Evolutionary conservation across 2,797 vertebrate genomes (phyloP).

Genomic region (Pygocentrus nattereri): DNA sequence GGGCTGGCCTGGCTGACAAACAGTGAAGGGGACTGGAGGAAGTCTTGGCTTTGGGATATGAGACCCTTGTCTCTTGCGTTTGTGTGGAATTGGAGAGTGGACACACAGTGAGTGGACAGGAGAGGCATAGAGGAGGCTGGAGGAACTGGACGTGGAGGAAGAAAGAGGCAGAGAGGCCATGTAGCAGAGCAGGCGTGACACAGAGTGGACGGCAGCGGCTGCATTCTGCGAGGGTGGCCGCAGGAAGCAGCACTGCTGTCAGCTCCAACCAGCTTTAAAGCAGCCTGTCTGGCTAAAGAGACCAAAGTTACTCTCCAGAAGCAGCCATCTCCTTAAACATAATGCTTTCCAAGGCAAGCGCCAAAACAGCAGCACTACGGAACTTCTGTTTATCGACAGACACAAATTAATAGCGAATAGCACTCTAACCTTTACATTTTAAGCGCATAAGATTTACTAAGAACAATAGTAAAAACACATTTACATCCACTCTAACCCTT

Average conservation of each 20-base stretch:
- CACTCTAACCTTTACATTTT: constrained; percentile 11
- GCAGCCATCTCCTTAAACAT: constrained; percentile 22
- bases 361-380: not conserved
- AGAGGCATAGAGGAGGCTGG: constrained; percentile 54
- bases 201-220: constrained; percentile 63
- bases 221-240: constrained; percentile 72
- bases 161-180: constrained; percentile 49
- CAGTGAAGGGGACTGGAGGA: constrained; percentile 40
- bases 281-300: constrained; percentile 63
- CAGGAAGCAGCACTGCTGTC: constrained; percentile 77
- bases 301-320: constrained; percentile 52
- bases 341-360: constrained; percentile 2
- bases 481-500: constrained; percentile 14
- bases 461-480: constrained; percentile 54
- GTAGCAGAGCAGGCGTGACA: constrained; percentile 66
- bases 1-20: constrained; percentile 64
- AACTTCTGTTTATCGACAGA: constrained; percentile 1
- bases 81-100: constrained; percentile 45
- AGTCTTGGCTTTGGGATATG: constrained; percentile 61
- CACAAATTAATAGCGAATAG: constrained; percentile 13
- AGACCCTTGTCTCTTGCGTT: constrained; percentile 56
- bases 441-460: constrained; percentile 64
- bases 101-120: constrained; percentile 52
- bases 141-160: constrained; percentile 56
- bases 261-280: constrained; percentile 71